Base-by-base conservation (phyloP, 2,113 vertebrate species). In the Zootoca vivipara region DNA sequence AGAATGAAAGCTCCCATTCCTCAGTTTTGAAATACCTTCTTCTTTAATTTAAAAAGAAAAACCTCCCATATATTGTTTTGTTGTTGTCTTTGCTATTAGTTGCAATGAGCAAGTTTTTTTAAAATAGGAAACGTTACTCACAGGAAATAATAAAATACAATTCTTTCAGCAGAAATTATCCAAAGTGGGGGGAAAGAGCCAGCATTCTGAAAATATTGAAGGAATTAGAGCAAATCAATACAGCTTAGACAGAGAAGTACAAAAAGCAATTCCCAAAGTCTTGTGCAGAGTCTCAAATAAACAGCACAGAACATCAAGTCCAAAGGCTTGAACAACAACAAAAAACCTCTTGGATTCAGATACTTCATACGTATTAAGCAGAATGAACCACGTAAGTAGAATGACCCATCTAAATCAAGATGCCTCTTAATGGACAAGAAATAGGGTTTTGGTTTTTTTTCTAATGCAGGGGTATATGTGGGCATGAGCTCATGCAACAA, bases 141-240 rank as follows among this genome's bases (percentile, higher is more conserved):
- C 28, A 35, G 42, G 13, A 65, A 78, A 42, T 7, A 52, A 70
- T 9, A 70, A 42, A 16, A 24, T 26, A 28, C 18, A 38, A 24
- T 69, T 33, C 33, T 35, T 42, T 24, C 9, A 24, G 69, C 30
- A 42, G 24, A 87, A 58, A 62, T 73, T 82, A 82, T 40, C 38
- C 33, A 82, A 82, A 73, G 2, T 52, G 46, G 7, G 7, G 13
- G 9, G 75, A 67, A 89, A 52, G 8, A 78, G 52, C n/a, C 20
- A 85, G 28, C 30, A 26, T 28, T 20, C 30, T 33, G 64, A 77
- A 91, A 64, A n/a, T 75, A n/a, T 35, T 10, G 18, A n/a, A 78
- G 72, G 84, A 35, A 85, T 8, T 86, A 79, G 18, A 88, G 26
- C 77, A 82, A 90, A 82, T 87, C 70, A 85, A 77, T 22, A 90